Evolutionary conservation across 2,888 invertebrate species (phyloP), one percentile per base, ranked within the genome.

Genomic region (Pollenia amentaria): DNA sequence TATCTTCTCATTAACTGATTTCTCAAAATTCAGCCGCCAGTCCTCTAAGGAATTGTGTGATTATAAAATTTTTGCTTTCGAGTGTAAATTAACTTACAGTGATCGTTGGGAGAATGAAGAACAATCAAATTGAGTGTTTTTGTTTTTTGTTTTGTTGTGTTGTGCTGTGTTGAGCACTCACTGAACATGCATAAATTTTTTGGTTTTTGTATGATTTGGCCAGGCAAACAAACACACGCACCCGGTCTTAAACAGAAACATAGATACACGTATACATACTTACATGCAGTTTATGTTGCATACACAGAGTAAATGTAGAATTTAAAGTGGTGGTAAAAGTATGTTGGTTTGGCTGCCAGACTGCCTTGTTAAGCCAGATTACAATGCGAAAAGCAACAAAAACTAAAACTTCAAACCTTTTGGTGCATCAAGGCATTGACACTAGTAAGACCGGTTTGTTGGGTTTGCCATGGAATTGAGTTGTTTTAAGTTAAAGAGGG

Each of bases 1-100:
- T 91, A 91, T 91, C 92, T 91, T 90, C 92, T 93, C 91, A 91
- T 90, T 90, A 91, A 93, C 92, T 93, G 93, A 93, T 91, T 91
- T 87, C 88, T 89, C 89, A 85, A 87, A 85, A 72, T 81, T 77
- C 65, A 79, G 65, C 72, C 65, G 83, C 62, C 67, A 73, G 69
- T 29, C 87, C 87, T 87, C 87, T 84, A 67, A 77, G 84, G 80
- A 87, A 84, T 87, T 87, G 69, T 87, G 84, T 73, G 84, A 87
- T 87, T 84, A 87, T 29, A 62, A 75, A 78, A 67, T 84, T 72
- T 62, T 55, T 51, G 10, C 55, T 62, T 67, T 44, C 29, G 80
- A 87, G 87, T 87, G 42, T 42, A n/a, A 69, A 46, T 69, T 4
- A 62, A 62, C 38, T 55, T 12, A 53, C 57, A 65, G 78, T 87